These are phyloP conservation scores for Saccostrea echinata DNA, from an alignment of 1,140 invertebrate genomes.

Conservation along the genomic window DNA sequence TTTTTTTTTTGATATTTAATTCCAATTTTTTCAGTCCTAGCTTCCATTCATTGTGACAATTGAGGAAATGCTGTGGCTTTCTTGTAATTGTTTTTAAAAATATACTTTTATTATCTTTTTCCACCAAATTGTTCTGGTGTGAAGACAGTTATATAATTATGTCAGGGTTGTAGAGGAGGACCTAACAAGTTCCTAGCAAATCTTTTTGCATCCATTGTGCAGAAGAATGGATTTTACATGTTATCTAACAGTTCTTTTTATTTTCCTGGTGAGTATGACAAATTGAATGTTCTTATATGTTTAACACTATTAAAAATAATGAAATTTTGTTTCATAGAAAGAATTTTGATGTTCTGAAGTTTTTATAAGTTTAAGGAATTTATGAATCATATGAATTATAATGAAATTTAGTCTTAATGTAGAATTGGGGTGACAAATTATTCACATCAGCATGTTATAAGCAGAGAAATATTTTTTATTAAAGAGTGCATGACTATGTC, in stretches of 20 bases:
- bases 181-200: not conserved
- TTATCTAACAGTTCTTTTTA: constrained; percentile 1
- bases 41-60: not conserved
- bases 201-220: not conserved
- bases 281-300: not conserved
- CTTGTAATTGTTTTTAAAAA: not conserved
- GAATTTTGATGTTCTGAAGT: not conserved
- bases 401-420: not conserved
- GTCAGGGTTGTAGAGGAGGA: not conserved
- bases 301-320: not conserved
- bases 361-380: no score
- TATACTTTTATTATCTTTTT: not conserved
- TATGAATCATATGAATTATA: not conserved
- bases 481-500: not conserved
- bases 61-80: not conserved
- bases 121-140: not conserved
- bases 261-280: not conserved
- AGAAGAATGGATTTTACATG: constrained; percentile 13
- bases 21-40: not conserved
- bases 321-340: not conserved
- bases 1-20: not conserved
- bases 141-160: not conserved
- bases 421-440: not conserved
- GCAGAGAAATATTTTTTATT: not conserved
- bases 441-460: not conserved